Base-by-base conservation (phyloP, 1,140 invertebrate species). In the Metaphire vulgaris region DNA sequence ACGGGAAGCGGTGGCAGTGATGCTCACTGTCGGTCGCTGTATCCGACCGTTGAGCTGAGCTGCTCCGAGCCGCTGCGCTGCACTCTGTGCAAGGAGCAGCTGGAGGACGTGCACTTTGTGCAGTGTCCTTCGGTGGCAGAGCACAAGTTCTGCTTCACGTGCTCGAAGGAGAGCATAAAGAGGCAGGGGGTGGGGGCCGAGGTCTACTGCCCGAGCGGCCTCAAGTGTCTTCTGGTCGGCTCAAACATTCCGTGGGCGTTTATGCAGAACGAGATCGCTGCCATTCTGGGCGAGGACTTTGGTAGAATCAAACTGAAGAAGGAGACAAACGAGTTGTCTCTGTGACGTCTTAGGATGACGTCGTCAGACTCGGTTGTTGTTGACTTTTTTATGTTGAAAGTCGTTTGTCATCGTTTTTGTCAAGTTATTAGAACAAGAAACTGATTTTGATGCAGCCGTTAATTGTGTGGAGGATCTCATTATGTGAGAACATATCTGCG, bases 111-210 rank as follows among this genome's bases (percentile, higher is more conserved):
- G 0, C 96, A 98, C 86, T 98, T 98, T 86, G 96, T 98, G 75
- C 96, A 98, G 86, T 98, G 96, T 84, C 96, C 96, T 29, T 96
- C 94, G 76, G 93, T 96, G 74, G 91, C 91, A 69, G 93, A 95
- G 80, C 96, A 98, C 89, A 98, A 98, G 87, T 98, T 98, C 88
- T 98, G 96, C 87, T 98, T 98, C 88, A 93, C 94, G 26, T 97
- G 96, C 89, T 96, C 94, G 80, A 89, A 94, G 81, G 93, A 97
- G 80, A 95, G 93, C 82, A 97, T 97, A 86, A 95, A 96, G 87
- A 88, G 94, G 6, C 41, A 56, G 41, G 41, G 41, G 21, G 41
- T 56, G 6, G 41, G 41, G 21, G 82, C 95, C 97, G 90, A 92
- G 34, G 78, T 86, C 29, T 84, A 83, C 76, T 85, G 83, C 68